phyloP scores from a whole-genome alignment of 2,113 vertebrate species.

The Otocyon megalotis region DNA sequence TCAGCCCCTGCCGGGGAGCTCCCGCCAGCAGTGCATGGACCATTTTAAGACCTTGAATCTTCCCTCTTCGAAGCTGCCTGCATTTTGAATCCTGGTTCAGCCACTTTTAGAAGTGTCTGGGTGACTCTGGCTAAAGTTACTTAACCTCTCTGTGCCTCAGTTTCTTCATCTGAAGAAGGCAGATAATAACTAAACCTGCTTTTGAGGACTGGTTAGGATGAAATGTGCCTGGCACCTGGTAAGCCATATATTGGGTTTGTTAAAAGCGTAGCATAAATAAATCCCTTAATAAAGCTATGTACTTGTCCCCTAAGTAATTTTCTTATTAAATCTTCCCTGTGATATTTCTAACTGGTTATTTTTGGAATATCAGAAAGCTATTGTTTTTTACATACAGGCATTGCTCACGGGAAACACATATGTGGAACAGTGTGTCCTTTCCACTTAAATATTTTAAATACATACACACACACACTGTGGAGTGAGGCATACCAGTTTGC shows the following conservation, averaged over 20 bases:
- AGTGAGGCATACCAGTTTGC: neutral
- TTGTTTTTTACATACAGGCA: neutral
- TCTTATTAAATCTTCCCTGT: neutral
- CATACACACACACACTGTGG: neutral
- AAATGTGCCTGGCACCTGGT: neutral
- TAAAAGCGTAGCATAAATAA: neutral
- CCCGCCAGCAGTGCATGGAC: neutral
- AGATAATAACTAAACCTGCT: neutral
- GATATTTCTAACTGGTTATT: conserved; percentile 34
- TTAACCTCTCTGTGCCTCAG: conserved; percentile 24
- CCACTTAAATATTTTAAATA: neutral
- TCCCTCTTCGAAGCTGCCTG: neutral
- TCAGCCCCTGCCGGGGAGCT: neutral
- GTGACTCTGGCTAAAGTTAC: neutral
- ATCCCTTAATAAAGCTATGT: neutral
- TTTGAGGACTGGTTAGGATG: neutral
- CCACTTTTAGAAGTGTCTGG: neutral
- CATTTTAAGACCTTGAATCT: neutral
- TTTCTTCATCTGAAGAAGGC: neutral
- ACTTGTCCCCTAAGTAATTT: neutral
- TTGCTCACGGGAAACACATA: neutral
- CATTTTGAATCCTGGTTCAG: neutral
- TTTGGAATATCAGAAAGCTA: conserved; percentile 11
- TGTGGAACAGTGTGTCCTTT: neutral
- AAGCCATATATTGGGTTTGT: neutral